Percentiles rank a stretch among this genome's conserved stretches.
Conservation (phyloP, 2,797 vertebrate genomes). For the Clarias pachynema region DNA sequence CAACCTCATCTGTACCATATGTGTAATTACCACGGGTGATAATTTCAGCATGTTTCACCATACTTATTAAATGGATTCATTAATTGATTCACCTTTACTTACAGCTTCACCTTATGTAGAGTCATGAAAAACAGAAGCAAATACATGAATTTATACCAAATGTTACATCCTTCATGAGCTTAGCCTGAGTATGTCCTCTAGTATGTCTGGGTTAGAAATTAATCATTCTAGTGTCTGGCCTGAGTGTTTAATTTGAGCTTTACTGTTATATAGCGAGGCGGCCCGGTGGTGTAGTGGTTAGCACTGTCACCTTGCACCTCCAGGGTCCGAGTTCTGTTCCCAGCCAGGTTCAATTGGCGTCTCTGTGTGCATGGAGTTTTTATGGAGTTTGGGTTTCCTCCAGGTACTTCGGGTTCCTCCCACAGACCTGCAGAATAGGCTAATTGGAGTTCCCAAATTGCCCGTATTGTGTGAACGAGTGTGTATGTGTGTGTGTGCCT, state of each 20-base stretch:
- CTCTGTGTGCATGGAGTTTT: too few relatives aligned
- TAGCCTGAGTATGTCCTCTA: not conserved
- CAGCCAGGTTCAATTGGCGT: too few relatives aligned
- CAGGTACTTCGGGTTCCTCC: too few relatives aligned
- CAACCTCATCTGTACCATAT: not conserved
- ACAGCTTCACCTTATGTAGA: not conserved
- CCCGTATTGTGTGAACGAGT: too few relatives aligned
- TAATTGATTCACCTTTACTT: not conserved
- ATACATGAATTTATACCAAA: not conserved
- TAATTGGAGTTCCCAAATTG: too few relatives aligned
- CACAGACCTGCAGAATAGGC: too few relatives aligned
- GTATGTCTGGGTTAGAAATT: not conserved
- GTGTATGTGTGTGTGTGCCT: too few relatives aligned
- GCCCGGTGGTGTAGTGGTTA: too few relatives aligned
- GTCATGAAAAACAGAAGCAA: not conserved
- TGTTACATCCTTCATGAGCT: not conserved
- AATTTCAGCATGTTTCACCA: not conserved
- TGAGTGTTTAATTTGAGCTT: conserved; percentile 3
- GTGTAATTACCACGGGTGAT: not conserved
- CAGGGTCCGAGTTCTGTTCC: too few relatives aligned
- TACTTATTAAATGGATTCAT: not conserved
- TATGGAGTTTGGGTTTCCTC: too few relatives aligned
- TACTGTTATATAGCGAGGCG: not conserved
- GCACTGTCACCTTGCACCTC: too few relatives aligned
- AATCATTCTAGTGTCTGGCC: not conserved